Base-by-base conservation (phyloP, 2,113 vertebrate species). In the Erinaceus europaeus region DNA sequence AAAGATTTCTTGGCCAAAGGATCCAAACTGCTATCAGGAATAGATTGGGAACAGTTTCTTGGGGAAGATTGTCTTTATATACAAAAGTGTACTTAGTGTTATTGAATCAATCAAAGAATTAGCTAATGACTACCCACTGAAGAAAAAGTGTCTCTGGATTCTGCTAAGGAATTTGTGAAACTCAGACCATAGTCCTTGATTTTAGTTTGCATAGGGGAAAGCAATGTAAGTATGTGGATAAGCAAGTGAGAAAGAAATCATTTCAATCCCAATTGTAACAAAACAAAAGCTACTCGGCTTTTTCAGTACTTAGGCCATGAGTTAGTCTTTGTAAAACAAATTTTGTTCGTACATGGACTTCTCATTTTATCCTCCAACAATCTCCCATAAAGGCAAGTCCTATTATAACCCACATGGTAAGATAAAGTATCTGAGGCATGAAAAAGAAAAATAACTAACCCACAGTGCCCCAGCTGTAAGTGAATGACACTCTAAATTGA, bases 21-120 rank as follows among this genome's bases (percentile, higher is more conserved):
- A 5, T 64, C 10, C 71, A 74, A 38, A 46, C 53, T 69, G 42
- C 2, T 57, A 29, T 79, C 67, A 81, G 23, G 5, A 32, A 9
- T 88, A 65, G 44, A 57, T 14, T 75, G 65, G 25, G 23, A 91
- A 50, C 42, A n/a, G n/a, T 88, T 86, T 69, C 64, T 80, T 78
- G 40, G 40, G 15, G 12, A 71, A 61, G 32, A 14, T 25, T 72
- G 9, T 62, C 55, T 89, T 92, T 90, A 23, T 9, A 23, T 67
- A 27, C 5, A 65, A n/a, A n/a, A 46, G 38, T 82, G 6, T 67
- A 46, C 20, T 42, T 38, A 86, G 55, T 59, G 29, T 48, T 62
- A n/a, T 3, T 82, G 59, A 61, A 40, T 84, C 25, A 44, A 17
- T 20, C 50, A 67, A 27, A 91, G 48, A 88, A 8, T 20, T 50